Base-by-base conservation (phyloP, 2,888 invertebrate species). In the Drosophila phalerata region DNA sequence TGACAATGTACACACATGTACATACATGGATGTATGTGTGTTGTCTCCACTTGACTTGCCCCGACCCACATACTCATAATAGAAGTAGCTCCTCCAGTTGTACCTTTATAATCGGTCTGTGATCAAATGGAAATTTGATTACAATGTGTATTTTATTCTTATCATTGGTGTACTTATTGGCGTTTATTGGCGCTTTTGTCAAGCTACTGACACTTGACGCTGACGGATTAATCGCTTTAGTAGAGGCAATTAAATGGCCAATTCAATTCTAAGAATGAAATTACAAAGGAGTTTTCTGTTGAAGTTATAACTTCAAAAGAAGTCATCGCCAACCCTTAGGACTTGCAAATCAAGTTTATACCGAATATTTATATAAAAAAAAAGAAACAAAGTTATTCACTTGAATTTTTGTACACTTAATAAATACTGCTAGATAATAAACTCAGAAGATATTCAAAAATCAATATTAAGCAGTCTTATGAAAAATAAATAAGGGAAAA, bases 21-120 rank as follows among this genome's bases (percentile, higher is more conserved):
- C 10, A 28, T 19, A 34, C n/a, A n/a, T 22, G 2, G 15, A 13
- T 32, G 34, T 17, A 53, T 40, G 45, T 62, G 43, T 49, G 37
- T 25, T 32, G n/a, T 32, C n/a, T 9, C 69, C 68, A 79, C 75
- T 76, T 78, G 69, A 75, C 55, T 68, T 68, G 58, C 42, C 56
- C 49, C 69, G 79, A 63, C 75, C 60, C 63, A 74, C 30, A 64
- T 64, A 60, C 40, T 63, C 45, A 40, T 49, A 34, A 48, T 60
- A 53, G 52, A 64, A 56, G 47, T 58, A 28, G 53, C 38, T 43
- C 5, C 15, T 60, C 10, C 40, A 47, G 51, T 37, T 57, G n/a
- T 19, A 53, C 9, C 32, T 15, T 13, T 47, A 73, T 42, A 73
- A 67, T 68, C 57, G 48, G 10, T 11, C 19, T 25, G 13, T 42